Percentiles rank a stretch among this genome's conserved stretches.
phyloP scores from a whole-genome alignment of 2,888 invertebrate species.

The Leptopilina drosophilae region DNA sequence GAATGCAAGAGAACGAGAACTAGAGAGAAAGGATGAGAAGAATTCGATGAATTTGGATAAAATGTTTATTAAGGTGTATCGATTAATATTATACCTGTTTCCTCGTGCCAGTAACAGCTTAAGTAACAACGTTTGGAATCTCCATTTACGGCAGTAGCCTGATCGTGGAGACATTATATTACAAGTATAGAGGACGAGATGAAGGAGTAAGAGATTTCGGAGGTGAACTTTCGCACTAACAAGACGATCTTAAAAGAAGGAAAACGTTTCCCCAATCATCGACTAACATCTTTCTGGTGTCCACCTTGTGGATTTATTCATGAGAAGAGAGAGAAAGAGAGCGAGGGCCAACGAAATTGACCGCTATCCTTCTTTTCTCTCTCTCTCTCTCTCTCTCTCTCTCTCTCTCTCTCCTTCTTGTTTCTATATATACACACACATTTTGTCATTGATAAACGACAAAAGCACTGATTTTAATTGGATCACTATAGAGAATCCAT shows the following conservation, averaged over 20 bases:
- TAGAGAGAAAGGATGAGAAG: not conserved
- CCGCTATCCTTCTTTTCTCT: constrained; percentile 55
- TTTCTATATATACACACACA: too few species aligned
- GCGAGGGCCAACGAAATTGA: constrained; percentile 65
- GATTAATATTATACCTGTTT: constrained; percentile 28
- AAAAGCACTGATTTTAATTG: constrained; percentile 67
- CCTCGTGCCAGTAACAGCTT: constrained; percentile 11
- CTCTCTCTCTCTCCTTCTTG: constrained; percentile 14
- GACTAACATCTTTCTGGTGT: constrained; percentile 71
- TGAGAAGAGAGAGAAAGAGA: constrained; percentile 49
- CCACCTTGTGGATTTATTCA: constrained; percentile 73
- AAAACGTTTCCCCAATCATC: constrained; percentile 73
- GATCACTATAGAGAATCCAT: constrained; percentile 61
- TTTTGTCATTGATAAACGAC: constrained; percentile 63
- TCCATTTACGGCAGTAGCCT: constrained; percentile 59
- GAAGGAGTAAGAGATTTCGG: constrained; percentile 63
- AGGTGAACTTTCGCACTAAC: constrained; percentile 65
- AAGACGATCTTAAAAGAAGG: constrained; percentile 70
- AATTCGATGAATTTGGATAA: constrained; percentile 22
- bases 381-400: constrained; percentile 38
- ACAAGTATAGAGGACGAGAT: constrained; percentile 51
- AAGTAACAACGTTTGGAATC: constrained; percentile 49
- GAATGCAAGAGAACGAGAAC: not conserved
- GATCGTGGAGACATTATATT: constrained; percentile 59
- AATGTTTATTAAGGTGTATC: constrained; percentile 21